Conservation (phyloP, 1,140 invertebrate species). For the Acromyrmex heyeri region DNA sequence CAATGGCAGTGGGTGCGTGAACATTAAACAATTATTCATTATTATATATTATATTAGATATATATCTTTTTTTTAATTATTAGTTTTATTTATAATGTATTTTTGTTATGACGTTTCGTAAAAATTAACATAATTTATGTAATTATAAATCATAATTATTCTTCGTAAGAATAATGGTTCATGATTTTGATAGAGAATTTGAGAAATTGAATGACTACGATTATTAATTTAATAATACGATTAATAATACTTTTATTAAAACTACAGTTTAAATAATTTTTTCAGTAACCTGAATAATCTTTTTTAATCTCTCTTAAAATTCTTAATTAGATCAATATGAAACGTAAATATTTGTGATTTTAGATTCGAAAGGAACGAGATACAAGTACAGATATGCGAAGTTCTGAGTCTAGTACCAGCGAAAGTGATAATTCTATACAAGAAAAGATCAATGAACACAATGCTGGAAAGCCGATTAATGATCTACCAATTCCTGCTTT, state of each 20-base stretch:
- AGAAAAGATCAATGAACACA: not conserved
- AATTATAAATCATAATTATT: not conserved
- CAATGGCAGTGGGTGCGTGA: conserved; percentile 77
- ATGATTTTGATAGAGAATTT: not conserved
- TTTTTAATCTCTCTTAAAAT: not conserved
- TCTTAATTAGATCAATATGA: not conserved
- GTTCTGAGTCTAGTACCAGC: not conserved
- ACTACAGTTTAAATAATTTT: not conserved
- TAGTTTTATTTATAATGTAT: not conserved
- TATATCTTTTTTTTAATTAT: not conserved
- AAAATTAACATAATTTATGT: not conserved
- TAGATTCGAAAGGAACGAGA: conserved; percentile 14
- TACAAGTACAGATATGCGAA: not conserved
- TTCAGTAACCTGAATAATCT: not conserved
- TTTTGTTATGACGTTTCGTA: not conserved
- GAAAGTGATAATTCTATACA: not conserved
- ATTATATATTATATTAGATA: not conserved
- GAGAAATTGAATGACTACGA: not conserved
- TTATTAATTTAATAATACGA: not conserved
- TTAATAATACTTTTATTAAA: not conserved
- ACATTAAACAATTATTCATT: not conserved
- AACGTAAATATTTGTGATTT: not conserved
- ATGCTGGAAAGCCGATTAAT: not conserved
- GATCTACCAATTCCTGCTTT: conserved; percentile 64
- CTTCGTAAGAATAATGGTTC: not conserved